Base-by-base conservation (phyloP, 37 sponge, comb jelly and placozoan species). In the Ianthella basta region DNA sequence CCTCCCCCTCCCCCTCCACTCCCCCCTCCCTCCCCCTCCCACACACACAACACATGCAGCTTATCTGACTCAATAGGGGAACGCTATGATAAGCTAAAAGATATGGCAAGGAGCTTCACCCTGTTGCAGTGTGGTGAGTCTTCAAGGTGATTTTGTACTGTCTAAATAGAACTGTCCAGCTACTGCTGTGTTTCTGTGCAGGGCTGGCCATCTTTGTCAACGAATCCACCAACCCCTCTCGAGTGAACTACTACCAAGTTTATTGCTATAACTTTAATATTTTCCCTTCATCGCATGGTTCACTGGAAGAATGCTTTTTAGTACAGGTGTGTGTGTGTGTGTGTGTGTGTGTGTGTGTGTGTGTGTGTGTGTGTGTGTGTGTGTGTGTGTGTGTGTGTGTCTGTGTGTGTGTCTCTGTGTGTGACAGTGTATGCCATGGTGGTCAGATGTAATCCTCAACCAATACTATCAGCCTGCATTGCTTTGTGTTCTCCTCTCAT, bases 121-220 rank as follows among this genome's bases (percentile, higher is more conserved):
- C 83, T 94, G 18, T 88, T 88, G 33, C 94, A 94, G 55, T 86
- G 88, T 54, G 94, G 94, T 87, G 79, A 74, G 75, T n/a, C n/a
- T n/a, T n/a, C n/a, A n/a, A n/a, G n/a, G n/a, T n/a, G n/a, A n/a
- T n/a, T n/a, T n/a, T n/a, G n/a, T n/a, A n/a, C n/a, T n/a, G n/a
- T n/a, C n/a, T n/a, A n/a, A n/a, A n/a, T n/a, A n/a, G n/a, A n/a
- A n/a, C n/a, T n/a, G n/a, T n/a, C n/a, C n/a, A n/a, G n/a, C n/a
- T n/a, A n/a, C n/a, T n/a, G n/a, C n/a, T n/a, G n/a, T 73, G 0
- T 67, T 1, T 50, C 25, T 19, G 15, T 37, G 50, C 44, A 92
- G 92, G 92, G 21, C 27, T 92, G 63, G 85, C 92, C 23, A 83
- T 77, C 14, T 92, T 88, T 59, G 41, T 85, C 23, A 92, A 86